These are phyloP conservation scores for Bergia puertoricense DNA, from an alignment of 92 coral and sea anemone genomes.

Conservation along the genomic window DNA sequence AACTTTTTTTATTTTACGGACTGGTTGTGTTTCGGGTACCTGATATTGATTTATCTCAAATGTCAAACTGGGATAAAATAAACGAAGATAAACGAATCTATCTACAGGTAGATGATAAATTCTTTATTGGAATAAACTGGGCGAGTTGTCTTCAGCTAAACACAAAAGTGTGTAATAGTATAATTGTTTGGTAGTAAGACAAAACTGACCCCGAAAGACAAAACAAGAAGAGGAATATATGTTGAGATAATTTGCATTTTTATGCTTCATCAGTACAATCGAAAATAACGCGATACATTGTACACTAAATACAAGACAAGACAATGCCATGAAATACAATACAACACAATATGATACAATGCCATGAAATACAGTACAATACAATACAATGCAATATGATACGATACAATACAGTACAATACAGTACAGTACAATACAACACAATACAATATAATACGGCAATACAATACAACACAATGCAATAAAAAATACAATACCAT, in stretches of 20 bases:
- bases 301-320: no score
- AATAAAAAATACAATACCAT: neutral
- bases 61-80: neutral
- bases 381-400: no score
- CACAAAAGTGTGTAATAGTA: no score
- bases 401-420: neutral
- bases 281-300: no score
- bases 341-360: neutral
- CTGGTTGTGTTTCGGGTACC: neutral
- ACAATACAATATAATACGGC: neutral
- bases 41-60: neutral
- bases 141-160: neutral
- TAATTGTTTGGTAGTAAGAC: neutral
- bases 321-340: neutral
- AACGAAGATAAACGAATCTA: neutral
- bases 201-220: neutral
- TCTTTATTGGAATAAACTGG: neutral
- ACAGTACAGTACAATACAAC: no score
- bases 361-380: no score
- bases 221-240: neutral
- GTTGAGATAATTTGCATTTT: no score
- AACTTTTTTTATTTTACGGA: no score
- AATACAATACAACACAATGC: neutral
- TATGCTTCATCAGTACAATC: no score
- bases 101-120: neutral